phyloP scores from a whole-genome alignment of 2,888 invertebrate genomes.

The Lasioglossum leucozonium region DNA sequence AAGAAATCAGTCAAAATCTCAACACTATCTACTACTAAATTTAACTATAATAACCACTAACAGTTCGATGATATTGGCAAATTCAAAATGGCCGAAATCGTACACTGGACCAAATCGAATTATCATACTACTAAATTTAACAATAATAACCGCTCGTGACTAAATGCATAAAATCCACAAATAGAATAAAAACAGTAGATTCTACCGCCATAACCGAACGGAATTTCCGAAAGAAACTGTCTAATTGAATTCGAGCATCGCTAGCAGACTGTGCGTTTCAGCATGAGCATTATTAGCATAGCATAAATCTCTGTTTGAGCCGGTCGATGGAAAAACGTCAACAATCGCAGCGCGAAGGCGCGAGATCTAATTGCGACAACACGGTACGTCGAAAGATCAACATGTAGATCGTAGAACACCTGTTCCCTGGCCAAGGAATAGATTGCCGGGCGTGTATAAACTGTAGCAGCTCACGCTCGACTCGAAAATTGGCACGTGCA shows the following conservation, averaged over 20 bases:
- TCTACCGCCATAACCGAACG: background rate
- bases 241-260: too few species aligned
- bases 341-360: background rate
- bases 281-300: background rate
- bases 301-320: background rate
- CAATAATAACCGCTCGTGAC: too few species aligned
- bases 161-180: too few species aligned
- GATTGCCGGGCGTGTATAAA: background rate
- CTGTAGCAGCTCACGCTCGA: background rate
- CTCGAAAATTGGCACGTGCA: conserved; percentile 43
- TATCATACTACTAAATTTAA: too few species aligned
- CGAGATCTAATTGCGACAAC: background rate
- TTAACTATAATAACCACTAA: too few species aligned
- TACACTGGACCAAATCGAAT: background rate
- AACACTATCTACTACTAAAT: too few species aligned
- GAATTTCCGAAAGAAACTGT: too few species aligned
- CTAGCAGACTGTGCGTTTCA: background rate
- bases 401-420: background rate
- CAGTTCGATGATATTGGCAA: background rate
- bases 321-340: background rate
- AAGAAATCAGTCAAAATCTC: background rate
- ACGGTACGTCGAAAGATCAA: background rate
- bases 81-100: background rate
- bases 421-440: background rate
- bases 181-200: too few species aligned